Conservation (phyloP, 2,797 vertebrate species). For the Myiothlypis chrysogaster region DNA sequence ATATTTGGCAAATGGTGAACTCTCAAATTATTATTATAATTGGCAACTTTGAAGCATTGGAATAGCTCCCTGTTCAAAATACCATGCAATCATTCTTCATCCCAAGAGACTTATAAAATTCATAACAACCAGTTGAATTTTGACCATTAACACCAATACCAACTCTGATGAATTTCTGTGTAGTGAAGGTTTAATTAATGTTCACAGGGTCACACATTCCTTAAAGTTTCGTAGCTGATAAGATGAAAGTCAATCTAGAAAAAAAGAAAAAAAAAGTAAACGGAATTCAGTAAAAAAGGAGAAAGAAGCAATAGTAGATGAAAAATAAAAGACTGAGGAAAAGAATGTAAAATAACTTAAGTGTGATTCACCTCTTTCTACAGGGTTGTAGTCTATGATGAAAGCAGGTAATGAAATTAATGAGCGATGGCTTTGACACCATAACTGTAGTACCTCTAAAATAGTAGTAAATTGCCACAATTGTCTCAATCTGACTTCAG, state of each 20-base stretch:
- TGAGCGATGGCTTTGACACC: neutral
- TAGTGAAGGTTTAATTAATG: neutral
- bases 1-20: constrained; percentile 14
- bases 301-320: neutral
- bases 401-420: neutral
- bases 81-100: constrained; percentile 21
- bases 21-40: constrained; percentile 49
- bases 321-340: neutral
- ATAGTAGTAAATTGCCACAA: neutral
- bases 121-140: neutral
- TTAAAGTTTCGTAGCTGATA: neutral
- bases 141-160: neutral
- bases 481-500: neutral
- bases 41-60: constrained; percentile 35
- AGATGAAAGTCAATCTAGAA: neutral
- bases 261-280: neutral
- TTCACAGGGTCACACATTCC: neutral
- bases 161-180: neutral
- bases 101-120: constrained; percentile 18
- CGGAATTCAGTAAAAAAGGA: neutral
- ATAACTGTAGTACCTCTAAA: neutral
- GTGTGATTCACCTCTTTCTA: neutral
- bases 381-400: neutral
- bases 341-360: neutral
- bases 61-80: constrained; percentile 31